Conservation (phyloP, 1,140 invertebrate genomes). For the Acyrthosiphon pisum region DNA sequence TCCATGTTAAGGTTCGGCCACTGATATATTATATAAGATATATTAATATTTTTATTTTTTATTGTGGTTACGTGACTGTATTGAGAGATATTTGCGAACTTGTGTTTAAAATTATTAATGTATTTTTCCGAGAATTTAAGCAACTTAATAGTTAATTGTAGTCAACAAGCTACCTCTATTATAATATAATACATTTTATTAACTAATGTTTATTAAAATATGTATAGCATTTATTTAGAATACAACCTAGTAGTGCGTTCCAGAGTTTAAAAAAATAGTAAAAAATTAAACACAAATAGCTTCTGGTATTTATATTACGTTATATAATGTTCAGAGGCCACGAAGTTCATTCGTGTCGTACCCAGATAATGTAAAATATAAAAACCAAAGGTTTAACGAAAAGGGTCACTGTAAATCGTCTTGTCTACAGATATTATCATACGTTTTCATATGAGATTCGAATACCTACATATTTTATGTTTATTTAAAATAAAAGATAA, state of each 20-base stretch:
- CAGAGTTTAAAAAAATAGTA: background rate
- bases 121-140: background rate
- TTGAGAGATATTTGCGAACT: background rate
- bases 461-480: conserved; percentile 1
- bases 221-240: background rate
- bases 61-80: background rate
- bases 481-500: conserved; percentile 5
- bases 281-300: background rate
- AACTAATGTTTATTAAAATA: background rate
- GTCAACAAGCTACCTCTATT: background rate
- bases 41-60: background rate
- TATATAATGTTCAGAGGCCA: background rate
- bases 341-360: background rate
- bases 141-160: background rate
- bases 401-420: conserved; percentile 19
- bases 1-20: too few relatives aligned
- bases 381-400: background rate
- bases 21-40: background rate
- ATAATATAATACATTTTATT: background rate
- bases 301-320: background rate
- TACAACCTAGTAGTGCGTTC: background rate
- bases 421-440: conserved; percentile 11
- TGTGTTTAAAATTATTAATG: background rate
- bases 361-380: background rate
- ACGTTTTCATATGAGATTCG: background rate